phyloP scores from a whole-genome alignment of 2,888 invertebrate genomes.

The Hipparchia sbordonii region DNA sequence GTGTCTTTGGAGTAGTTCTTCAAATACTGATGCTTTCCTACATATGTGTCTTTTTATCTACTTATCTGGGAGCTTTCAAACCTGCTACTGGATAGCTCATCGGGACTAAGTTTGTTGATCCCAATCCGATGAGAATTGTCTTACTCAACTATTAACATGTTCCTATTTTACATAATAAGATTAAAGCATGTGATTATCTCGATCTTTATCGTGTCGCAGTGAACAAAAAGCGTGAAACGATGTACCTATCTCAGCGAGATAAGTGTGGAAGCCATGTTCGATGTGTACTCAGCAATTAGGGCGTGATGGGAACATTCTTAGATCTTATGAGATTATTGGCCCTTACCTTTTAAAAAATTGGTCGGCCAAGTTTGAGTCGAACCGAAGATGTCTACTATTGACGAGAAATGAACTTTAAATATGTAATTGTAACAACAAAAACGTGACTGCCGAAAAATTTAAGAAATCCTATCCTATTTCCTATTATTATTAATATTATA shows the following conservation, averaged over 20 bases:
- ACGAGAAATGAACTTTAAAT: no score
- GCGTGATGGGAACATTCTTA: conserved; percentile 4
- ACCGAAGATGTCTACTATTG: background rate
- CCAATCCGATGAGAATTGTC: background rate
- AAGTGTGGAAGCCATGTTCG: conserved; percentile 6
- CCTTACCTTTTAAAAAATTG: background rate
- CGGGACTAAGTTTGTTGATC: no score
- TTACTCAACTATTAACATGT: background rate
- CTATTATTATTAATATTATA: no score
- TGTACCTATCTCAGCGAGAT: background rate
- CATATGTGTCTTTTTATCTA: no score
- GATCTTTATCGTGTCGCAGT: background rate
- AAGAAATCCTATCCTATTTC: no score
- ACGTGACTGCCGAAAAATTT: no score
- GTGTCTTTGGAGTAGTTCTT: no score
- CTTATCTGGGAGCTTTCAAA: no score
- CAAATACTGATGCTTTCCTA: no score
- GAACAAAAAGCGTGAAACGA: background rate
- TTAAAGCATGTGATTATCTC: conserved; percentile 2
- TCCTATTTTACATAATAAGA: conserved; percentile 11
- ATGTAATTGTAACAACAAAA: no score
- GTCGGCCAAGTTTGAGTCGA: background rate
- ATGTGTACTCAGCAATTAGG: conserved; percentile 3
- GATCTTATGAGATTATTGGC: conserved; percentile 27
- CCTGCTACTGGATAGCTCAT: no score